Evolutionary conservation across 2,797 vertebrate genomes (phyloP), one percentile per base, ranked within the genome.

Genomic region (Arnoldichthys spilopterus): DNA sequence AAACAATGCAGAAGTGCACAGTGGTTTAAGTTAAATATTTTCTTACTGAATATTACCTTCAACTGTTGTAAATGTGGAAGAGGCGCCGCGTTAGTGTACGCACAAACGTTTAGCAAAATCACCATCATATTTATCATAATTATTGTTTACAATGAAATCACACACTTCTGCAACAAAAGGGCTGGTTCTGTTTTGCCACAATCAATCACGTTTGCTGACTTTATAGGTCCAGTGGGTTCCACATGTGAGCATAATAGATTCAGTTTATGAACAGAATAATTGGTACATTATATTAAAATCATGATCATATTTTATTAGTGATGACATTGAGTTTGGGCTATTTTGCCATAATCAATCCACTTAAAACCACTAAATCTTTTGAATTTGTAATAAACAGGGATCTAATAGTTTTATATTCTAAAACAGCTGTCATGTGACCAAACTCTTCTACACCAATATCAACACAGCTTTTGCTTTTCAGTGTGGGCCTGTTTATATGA

Each of bases 401-500:
- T 61, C 28, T 15, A 16, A 18, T 61, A 18, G 15, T 16, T 8
- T 30, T 26, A 6, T 61, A 6, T 61, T 1, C 16, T 30, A 9
- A 11, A 62, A 20, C 15, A 32, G 16, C n/a, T 62, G 24, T 28
- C 13, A 30, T 59, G 56, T 28, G 13, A 59, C 13, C 28, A 32
- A 20, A 20, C 59, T 18, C 28, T 61, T 34, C 7, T 32, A 8
- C 30, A 2, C 37, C 15, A 6, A 2, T 58, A 24, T 22, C 40
- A 30, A 16, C 20, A 67, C 30, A 30, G 61, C n/a, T 28, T 54
- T 45, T 34, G 37, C 13, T 49, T 67, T 72, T 34, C 32, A 13
- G 8, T 64, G 2, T 59, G 11, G 26, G 32, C 32, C 22, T 70
- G 63, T 79, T 66, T 77, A 30, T 79, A 72, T 77, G 53, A 61